Evolutionary conservation across 2,113 vertebrate species (phyloP).

Genomic region (Cavia porcellus): DNA sequence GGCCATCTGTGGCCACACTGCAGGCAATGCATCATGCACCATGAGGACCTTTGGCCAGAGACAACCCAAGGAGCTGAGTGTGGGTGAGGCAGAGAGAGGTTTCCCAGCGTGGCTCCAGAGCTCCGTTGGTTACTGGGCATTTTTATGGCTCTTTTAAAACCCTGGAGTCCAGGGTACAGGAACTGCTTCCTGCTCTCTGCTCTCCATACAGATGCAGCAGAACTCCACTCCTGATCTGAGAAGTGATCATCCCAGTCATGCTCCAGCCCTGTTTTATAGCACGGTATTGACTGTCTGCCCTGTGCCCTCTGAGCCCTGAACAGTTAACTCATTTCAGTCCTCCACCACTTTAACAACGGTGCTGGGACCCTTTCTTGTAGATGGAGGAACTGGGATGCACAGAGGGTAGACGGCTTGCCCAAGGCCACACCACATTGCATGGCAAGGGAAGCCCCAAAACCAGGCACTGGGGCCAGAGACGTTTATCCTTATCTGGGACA

Average conservation of each 20-base stretch:
- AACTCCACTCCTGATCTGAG: neutral
- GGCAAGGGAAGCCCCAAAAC: neutral
- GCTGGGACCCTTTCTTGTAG: neutral
- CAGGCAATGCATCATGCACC: neutral
- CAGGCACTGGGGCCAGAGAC: neutral
- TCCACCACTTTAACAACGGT: neutral
- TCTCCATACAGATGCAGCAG: neutral
- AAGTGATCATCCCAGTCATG: neutral
- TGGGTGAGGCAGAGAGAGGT: neutral
- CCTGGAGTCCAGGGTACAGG: neutral
- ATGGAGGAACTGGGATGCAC: neutral
- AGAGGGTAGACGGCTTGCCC: neutral
- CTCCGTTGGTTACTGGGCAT: constrained; percentile 29
- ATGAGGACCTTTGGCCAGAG: constrained; percentile 20
- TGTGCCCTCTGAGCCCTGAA: neutral
- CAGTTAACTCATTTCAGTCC: neutral
- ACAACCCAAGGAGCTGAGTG: neutral
- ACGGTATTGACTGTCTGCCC: neutral
- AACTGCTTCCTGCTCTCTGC: neutral
- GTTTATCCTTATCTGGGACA: neutral
- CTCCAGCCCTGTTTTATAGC: neutral
- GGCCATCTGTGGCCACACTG: fast-evolving
- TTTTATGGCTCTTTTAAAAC: constrained; percentile 62
- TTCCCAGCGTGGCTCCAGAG: constrained; percentile 6
- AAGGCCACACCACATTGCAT: neutral